phyloP scores from a whole-genome alignment of 2,113 vertebrate species.

The Poeciliopsis prolifica region DNA sequence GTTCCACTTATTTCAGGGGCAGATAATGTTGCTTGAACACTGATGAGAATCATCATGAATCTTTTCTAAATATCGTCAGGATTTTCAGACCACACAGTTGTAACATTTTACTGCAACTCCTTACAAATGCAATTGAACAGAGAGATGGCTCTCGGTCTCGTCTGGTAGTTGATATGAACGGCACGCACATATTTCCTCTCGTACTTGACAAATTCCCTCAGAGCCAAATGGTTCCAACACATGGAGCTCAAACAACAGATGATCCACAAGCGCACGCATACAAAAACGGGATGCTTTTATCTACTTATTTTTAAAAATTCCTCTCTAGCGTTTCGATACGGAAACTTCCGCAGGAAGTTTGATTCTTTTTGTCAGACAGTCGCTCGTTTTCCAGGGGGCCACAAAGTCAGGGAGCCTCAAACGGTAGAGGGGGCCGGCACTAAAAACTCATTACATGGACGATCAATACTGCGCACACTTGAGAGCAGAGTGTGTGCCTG shows the following conservation, averaged over 20 bases:
- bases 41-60: background rate
- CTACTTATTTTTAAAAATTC: background rate
- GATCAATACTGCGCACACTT: slow-evolving; percentile 76
- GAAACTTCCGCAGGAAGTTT: slow-evolving; percentile 30
- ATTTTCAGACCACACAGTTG: slow-evolving; percentile 7
- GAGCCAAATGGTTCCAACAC: background rate
- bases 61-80: background rate
- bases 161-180: slow-evolving; percentile 28
- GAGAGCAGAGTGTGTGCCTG: slow-evolving; percentile 41
- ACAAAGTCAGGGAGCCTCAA: slow-evolving; percentile 51
- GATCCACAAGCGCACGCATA: background rate
- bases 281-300: background rate
- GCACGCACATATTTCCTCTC: slow-evolving; percentile 8
- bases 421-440: slow-evolving; percentile 71
- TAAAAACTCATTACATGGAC: slow-evolving; percentile 79
- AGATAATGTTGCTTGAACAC: background rate
- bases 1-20: background rate
- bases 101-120: slow-evolving; percentile 11
- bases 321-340: slow-evolving; percentile 3
- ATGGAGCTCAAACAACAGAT: background rate
- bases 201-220: slow-evolving; percentile 1
- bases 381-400: slow-evolving; percentile 40
- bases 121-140: slow-evolving; percentile 9
- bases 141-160: slow-evolving; percentile 4
- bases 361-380: slow-evolving; percentile 42